These are phyloP conservation scores for Arctopsyche grandis DNA, from an alignment of 1,140 invertebrate species.

Conservation along the genomic window DNA sequence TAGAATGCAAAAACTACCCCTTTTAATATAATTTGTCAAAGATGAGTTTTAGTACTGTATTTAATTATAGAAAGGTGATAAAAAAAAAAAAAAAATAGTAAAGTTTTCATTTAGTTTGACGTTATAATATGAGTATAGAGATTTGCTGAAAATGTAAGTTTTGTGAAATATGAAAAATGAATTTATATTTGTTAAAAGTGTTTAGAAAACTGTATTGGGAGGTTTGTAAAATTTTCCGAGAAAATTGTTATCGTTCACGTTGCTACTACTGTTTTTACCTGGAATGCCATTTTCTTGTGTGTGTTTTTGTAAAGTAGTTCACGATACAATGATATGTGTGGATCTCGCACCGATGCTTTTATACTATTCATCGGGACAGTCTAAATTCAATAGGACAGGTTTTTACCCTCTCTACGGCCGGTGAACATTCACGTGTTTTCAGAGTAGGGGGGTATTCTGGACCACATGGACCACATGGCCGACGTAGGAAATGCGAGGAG, in stretches of 20 bases:
- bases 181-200: no score
- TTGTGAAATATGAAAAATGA: no score
- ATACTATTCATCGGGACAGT: constrained; percentile 43
- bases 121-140: no score
- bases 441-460: constrained; percentile 35
- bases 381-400: constrained; percentile 43
- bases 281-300: constrained; percentile 52
- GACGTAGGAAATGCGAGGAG: constrained; percentile 34
- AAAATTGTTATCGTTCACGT: neutral
- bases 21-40: no score
- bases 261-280: constrained; percentile 39
- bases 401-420: constrained; percentile 50
- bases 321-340: constrained; percentile 51
- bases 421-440: constrained; percentile 15
- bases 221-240: neutral
- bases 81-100: neutral
- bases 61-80: neutral
- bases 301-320: constrained; percentile 50
- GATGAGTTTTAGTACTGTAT: no score
- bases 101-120: no score
- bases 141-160: no score
- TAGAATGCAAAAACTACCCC: neutral
- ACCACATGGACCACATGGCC: neutral
- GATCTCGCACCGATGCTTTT: constrained; percentile 36
- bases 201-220: neutral